phyloP scores from a whole-genome alignment of 2,797 vertebrate genomes.

The Pipistrellus nathusii region DNA sequence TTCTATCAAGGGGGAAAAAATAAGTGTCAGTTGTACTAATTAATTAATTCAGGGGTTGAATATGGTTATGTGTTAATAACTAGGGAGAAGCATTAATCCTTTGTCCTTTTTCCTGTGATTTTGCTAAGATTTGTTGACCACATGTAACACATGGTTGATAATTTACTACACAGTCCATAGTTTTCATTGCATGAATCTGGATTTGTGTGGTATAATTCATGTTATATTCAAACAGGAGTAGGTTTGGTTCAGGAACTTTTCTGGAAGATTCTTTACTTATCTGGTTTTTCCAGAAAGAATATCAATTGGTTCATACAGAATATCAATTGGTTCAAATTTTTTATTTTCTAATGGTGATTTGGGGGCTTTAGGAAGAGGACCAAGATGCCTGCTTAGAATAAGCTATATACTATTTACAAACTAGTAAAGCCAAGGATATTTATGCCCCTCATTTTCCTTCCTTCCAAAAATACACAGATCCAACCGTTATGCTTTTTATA shows the following conservation, averaged over 20 bases:
- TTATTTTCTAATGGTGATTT: neutral
- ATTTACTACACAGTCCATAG: neutral
- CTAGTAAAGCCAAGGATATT: neutral
- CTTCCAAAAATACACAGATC: neutral
- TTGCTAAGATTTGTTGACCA: neutral
- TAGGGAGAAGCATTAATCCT: neutral
- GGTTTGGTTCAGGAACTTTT: conserved; percentile 10
- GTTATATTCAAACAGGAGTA: neutral
- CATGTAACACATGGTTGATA: neutral
- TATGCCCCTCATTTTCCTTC: neutral
- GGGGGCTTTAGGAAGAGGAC: neutral
- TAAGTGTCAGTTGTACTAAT: neutral
- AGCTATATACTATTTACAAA: neutral
- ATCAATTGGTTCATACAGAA: neutral
- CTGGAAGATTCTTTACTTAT: conserved; percentile 16
- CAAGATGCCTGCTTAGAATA: neutral
- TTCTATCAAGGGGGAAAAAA: neutral
- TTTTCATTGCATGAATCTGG: neutral
- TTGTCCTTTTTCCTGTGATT: neutral
- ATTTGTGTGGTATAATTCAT: neutral
- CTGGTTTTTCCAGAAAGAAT: neutral
- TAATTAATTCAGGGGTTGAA: neutral
- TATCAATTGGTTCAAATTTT: neutral
- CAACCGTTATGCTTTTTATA: neutral
- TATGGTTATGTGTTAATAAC: neutral